Percentiles rank a stretch among this genome's conserved stretches.
phyloP scores from a whole-genome alignment of 2,888 invertebrate species.

The Agonum fuliginosum region DNA sequence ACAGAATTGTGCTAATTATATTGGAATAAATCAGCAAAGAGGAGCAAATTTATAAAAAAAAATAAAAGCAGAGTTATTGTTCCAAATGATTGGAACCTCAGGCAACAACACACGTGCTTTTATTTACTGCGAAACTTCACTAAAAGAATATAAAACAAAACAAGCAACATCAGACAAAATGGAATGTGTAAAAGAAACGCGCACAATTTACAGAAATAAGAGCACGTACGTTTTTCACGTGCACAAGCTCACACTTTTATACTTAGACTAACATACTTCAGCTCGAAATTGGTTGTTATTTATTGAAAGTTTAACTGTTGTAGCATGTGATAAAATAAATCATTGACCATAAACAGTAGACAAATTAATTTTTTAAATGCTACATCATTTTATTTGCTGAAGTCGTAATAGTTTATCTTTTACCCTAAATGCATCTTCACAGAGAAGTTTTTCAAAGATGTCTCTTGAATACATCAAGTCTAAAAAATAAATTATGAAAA shows the following conservation, averaged over 20 bases:
- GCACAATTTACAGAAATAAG: conserved; percentile 21
- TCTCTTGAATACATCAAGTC: neutral
- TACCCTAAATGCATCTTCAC: neutral
- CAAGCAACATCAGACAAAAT: conserved; percentile 8
- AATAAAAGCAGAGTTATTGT: neutral
- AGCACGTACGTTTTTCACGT: conserved; percentile 27
- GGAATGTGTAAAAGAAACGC: conserved; percentile 31
- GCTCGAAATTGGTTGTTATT: neutral
- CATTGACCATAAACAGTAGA: too few species aligned
- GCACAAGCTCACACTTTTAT: conserved; percentile 16
- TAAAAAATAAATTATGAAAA: neutral
- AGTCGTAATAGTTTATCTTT: too few species aligned
- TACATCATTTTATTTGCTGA: neutral
- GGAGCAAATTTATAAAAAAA: conserved; percentile 1
- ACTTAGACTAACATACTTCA: neutral
- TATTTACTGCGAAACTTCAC: conserved; percentile 43
- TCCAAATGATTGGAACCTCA: conserved; percentile 29
- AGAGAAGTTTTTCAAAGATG: neutral
- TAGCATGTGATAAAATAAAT: neutral
- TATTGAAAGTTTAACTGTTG: neutral
- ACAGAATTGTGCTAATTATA: neutral
- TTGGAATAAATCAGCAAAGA: conserved; percentile 17
- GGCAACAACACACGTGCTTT: conserved; percentile 48
- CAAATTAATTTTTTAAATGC: too few species aligned
- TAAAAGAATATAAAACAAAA: neutral